phyloP scores from a whole-genome alignment of 2,888 invertebrate species.

The Proisotoma minuta region DNA sequence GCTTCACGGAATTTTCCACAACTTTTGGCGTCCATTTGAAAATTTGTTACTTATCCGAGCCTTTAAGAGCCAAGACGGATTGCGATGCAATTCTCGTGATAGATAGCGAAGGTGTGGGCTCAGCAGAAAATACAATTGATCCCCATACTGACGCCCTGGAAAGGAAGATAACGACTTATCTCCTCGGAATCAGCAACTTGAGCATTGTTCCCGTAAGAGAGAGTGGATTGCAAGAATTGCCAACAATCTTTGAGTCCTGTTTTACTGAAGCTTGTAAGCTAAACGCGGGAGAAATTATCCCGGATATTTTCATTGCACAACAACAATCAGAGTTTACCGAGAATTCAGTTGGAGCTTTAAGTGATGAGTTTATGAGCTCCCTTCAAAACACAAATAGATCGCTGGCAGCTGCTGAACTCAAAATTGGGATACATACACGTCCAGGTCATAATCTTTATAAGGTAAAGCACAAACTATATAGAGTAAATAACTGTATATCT shows the following conservation, averaged over 20 bases:
- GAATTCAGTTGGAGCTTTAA: background rate
- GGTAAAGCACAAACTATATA: too few relatives aligned
- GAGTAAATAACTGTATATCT: too few relatives aligned
- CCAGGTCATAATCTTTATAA: slow-evolving; percentile 4
- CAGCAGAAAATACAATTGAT: slow-evolving; percentile 3
- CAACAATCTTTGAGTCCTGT: slow-evolving; percentile 7
- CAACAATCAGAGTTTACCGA: background rate
- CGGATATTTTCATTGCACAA: slow-evolving; percentile 2
- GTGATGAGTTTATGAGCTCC: background rate
- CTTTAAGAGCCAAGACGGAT: background rate
- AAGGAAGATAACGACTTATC: slow-evolving; percentile 9
- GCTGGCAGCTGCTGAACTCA: background rate
- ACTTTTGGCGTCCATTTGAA: slow-evolving; percentile 9
- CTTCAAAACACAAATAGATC: background rate
- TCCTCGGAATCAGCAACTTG: slow-evolving; percentile 17
- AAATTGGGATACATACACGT: background rate
- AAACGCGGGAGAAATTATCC: background rate
- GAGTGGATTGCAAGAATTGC: slow-evolving; percentile 9
- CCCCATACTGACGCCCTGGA: slow-evolving; percentile 7
- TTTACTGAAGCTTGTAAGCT: slow-evolving; percentile 4
- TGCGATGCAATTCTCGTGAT: slow-evolving; percentile 18
- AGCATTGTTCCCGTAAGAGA: slow-evolving; percentile 1
- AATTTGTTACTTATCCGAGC: slow-evolving; percentile 5
- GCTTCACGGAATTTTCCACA: slow-evolving; percentile 12
- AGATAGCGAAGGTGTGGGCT: slow-evolving; percentile 18